phyloP scores from a whole-genome alignment of 2,888 invertebrate species.

The Coecobrya sp. region DNA sequence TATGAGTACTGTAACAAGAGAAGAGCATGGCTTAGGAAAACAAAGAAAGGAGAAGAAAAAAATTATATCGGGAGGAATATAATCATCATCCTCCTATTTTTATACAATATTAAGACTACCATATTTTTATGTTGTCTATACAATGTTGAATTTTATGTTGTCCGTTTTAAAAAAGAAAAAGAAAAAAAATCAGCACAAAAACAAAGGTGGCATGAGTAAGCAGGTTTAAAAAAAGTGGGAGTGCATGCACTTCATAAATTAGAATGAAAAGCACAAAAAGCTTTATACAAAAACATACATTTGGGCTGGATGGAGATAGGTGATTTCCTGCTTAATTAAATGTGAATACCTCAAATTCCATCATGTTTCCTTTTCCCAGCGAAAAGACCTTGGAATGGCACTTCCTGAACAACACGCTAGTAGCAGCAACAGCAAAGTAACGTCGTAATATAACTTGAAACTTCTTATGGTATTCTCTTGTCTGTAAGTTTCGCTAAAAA shows the following conservation, averaged over 20 bases:
- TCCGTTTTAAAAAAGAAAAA: constrained; percentile 53
- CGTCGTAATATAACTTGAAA: constrained; percentile 55
- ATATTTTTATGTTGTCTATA: neutral
- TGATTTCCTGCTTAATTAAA: constrained; percentile 82
- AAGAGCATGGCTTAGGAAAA: constrained; percentile 22
- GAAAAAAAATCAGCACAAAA: constrained; percentile 59
- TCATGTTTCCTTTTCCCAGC: constrained; percentile 82
- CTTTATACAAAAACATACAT: constrained; percentile 23
- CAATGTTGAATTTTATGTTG: constrained; percentile 4
- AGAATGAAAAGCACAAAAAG: constrained; percentile 43
- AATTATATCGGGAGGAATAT: constrained; percentile 52
- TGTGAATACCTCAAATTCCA: constrained; percentile 84
- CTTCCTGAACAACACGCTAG: constrained; percentile 79
- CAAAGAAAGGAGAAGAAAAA: constrained; percentile 42
- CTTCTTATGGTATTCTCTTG: neutral
- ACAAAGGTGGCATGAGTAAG: constrained; percentile 54
- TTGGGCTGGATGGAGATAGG: constrained; percentile 75
- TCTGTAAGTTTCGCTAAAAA: constrained; percentile 36
- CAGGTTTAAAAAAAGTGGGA: constrained; percentile 64
- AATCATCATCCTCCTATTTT: constrained; percentile 1
- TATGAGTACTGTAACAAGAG: constrained; percentile 3
- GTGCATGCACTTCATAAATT: constrained; percentile 48
- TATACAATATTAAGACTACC: constrained; percentile 32
- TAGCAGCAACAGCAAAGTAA: constrained; percentile 55
- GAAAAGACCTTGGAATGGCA: constrained; percentile 82